A percentile compares a stretch with the other conserved stretches of the same genome.
phyloP scores from a whole-genome alignment of 2,797 vertebrate species.

The Microhierax caerulescens region DNA sequence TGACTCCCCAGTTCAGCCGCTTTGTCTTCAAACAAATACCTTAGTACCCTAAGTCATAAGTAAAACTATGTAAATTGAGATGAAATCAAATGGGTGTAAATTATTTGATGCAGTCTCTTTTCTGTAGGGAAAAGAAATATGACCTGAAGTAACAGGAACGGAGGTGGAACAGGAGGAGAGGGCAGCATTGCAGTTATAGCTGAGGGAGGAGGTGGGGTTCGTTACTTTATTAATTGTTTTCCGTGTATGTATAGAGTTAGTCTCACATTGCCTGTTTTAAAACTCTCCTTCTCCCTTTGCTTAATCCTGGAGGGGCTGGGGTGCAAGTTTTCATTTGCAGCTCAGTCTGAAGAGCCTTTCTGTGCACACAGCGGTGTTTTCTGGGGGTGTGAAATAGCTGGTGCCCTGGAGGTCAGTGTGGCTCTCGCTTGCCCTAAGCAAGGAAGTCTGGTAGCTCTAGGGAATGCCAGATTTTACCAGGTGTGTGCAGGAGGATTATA shows the following conservation, averaged over 20 bases:
- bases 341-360: neutral
- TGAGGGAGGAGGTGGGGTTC: rapidly evolving
- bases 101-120: neutral
- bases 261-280: neutral
- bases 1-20: neutral
- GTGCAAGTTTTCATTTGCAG: neutral
- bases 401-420: neutral
- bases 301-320: neutral
- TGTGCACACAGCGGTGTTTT: neutral
- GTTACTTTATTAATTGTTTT: neutral
- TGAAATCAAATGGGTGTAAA: neutral
- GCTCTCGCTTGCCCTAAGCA: neutral
- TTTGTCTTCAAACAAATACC: neutral
- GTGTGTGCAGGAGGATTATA: neutral
- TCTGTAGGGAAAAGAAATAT: neutral
- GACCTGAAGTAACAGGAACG: neutral
- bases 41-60: neutral
- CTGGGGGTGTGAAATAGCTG: neutral
- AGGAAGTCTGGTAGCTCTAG: neutral
- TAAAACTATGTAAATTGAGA: neutral
- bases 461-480: neutral
- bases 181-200: neutral
- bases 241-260: neutral
- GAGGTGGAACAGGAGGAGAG: neutral
- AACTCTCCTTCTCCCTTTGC: neutral